Conservation (phyloP, 2,113 vertebrate genomes). For the Carassius carassius region DNA sequence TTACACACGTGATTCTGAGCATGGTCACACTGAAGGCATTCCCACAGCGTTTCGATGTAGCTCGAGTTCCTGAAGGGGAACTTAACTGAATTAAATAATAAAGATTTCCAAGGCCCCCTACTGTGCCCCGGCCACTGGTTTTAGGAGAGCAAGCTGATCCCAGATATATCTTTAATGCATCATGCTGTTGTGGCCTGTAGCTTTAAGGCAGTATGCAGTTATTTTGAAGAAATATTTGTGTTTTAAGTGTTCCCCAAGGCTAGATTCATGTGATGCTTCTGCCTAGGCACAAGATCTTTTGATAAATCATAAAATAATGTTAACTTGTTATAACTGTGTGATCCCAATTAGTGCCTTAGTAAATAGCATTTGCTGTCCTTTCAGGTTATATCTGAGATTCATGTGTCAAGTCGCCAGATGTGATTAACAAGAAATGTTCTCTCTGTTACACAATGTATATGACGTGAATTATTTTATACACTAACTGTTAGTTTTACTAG, state of each 20-base stretch:
- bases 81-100: too few species aligned
- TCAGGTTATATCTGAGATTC: not conserved
- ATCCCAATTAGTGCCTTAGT: not conserved
- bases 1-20: too few species aligned
- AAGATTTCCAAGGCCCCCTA: not conserved
- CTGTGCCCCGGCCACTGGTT: not conserved
- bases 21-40: too few species aligned
- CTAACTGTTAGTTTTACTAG: constrained; percentile 27
- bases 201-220: not conserved
- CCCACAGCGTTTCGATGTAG: too few species aligned
- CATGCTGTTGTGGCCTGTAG: not conserved
- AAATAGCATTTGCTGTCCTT: not conserved
- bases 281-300: not conserved
- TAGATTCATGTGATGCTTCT: not conserved
- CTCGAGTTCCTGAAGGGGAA: too few species aligned
- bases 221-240: not conserved
- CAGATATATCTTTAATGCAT: not conserved
- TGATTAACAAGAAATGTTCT: not conserved
- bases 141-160: not conserved
- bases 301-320: not conserved
- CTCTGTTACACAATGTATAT: constrained; percentile 14
- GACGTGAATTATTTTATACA: constrained; percentile 11
- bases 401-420: not conserved
- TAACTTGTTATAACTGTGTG: not conserved
- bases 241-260: not conserved